Evolutionary conservation across 2,888 invertebrate genomes (phyloP), one percentile per base, ranked within the genome.

Genomic region (Drosophila neotestacea): DNA sequence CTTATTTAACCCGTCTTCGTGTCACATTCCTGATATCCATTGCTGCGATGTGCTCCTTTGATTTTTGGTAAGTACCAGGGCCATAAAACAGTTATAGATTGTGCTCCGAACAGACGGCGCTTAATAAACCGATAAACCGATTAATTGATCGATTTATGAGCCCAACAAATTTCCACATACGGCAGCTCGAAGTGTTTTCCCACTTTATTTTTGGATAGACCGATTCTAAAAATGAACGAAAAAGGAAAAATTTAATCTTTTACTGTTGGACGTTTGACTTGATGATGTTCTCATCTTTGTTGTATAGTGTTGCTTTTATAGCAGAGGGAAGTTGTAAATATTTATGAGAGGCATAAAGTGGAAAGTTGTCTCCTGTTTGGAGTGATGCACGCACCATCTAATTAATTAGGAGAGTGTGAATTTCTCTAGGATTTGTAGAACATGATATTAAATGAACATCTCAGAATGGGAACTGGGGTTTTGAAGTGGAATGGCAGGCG

Each of bases 371-470:
- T 44, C 27, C 44, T 44, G 32, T 30, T 41, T 58, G 50, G 32
- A 39, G 22, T 27, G 54, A 42, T 28, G 58, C 55, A 50, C 34
- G 71, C 81, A 81, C 61, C 85, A 76, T 42, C 71, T 51, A 80
- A 88, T 88, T 83, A 85, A 88, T 88, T 78, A 73, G 72, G 62
- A 80, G 78, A 76, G 88, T 85, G 88, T 79, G 80, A 82, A 82
- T 64, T 58, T 52, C 44, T 55, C 32, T 50, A 63, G 52, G 46
- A 81, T 73, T 81, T 81, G 70, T 73, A 36, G 27, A 41, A 68
- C 55, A 55, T 11, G 6, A 10, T 30, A 36, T 10, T 34, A 27
- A 44, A 44, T 44, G 28, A 28, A 28, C 13, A 48, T 11, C 11
- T 30, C 34, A 32, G 32, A 28, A 10, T 39, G 11, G 13, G 38